Evolutionary conservation across 2,888 invertebrate species (phyloP).

Genomic region (Sceliomorpha sp.): DNA sequence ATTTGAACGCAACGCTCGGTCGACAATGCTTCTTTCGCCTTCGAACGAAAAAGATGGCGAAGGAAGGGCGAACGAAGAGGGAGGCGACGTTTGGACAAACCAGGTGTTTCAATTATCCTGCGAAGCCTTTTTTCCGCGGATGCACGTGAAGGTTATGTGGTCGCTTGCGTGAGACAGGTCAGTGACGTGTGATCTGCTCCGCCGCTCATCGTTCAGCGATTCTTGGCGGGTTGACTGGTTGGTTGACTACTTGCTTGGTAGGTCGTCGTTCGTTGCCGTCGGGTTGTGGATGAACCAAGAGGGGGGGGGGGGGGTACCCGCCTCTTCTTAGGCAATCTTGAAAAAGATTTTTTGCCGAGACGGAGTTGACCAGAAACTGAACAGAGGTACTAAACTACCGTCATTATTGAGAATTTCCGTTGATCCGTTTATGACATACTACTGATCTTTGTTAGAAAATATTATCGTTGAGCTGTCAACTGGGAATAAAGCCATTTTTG

Average conservation of each 20-base stretch:
- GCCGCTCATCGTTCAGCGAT: slow-evolving; percentile 9
- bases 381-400: no score
- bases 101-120: slow-evolving; percentile 9
- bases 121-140: neutral
- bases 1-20: no score
- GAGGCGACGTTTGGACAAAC: neutral
- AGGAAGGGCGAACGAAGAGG: neutral
- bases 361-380: neutral
- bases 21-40: no score
- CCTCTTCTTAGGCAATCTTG: slow-evolving; percentile 9
- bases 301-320: slow-evolving; percentile 6
- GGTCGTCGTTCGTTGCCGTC: slow-evolving; percentile 3
- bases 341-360: neutral
- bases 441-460: no score
- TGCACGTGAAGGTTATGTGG: slow-evolving; percentile 14
- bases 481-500: no score
- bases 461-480: no score
- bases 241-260: slow-evolving; percentile 10
- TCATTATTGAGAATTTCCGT: no score
- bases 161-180: slow-evolving; percentile 64
- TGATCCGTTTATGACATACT: no score
- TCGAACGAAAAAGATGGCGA: no score
- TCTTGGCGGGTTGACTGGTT: slow-evolving; percentile 14
- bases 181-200: slow-evolving; percentile 31
- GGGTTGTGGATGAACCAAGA: slow-evolving; percentile 13